A percentile compares a stretch with the other conserved stretches of the same genome.
These are phyloP conservation scores for Caenorhabditis elegans DNA, from an alignment of 1,140 invertebrate species.

Conservation along the genomic window DNA sequence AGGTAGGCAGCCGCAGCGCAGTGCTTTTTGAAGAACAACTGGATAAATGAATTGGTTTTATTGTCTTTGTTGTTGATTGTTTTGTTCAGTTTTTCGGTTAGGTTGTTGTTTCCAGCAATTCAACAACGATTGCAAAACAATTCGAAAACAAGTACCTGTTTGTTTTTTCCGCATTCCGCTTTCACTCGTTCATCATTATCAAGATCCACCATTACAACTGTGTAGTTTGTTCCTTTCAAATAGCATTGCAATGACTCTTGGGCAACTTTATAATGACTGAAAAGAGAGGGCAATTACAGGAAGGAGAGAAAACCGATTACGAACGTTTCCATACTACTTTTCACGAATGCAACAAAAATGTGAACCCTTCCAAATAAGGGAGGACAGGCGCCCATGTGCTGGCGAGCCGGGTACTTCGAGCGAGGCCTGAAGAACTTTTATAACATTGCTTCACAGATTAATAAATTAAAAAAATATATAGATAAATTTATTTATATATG, in stretches of 20 bases:
- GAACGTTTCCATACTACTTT: conserved; percentile 57
- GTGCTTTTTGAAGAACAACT: conserved; percentile 65
- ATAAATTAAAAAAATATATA: no score
- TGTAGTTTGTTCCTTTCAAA: conserved; percentile 58
- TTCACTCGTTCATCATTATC: conserved; percentile 56
- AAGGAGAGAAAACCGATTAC: not conserved
- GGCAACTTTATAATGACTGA: conserved; percentile 58
- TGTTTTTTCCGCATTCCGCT: conserved; percentile 51
- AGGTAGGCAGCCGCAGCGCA: conserved; percentile 64
- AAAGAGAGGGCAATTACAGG: conserved; percentile 30
- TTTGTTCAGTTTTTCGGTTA: no score
- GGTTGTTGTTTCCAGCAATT: not conserved
- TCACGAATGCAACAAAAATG: conserved; percentile 54
- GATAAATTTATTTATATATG: no score
- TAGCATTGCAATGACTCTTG: conserved; percentile 64
- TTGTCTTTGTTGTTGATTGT: conserved; percentile 22
- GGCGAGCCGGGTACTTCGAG: conserved; percentile 39
- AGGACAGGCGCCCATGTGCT: conserved; percentile 55
- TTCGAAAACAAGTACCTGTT: conserved; percentile 53
- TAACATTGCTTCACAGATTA: no score
- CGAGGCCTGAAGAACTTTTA: not conserved
- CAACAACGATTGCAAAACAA: not conserved
- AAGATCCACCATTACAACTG: conserved; percentile 56
- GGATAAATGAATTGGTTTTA: conserved; percentile 41
- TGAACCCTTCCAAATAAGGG: conserved; percentile 50